These are phyloP conservation scores for Forbesichthys papilliferus DNA, from an alignment of 2,113 vertebrate species.

Conservation along the genomic window DNA sequence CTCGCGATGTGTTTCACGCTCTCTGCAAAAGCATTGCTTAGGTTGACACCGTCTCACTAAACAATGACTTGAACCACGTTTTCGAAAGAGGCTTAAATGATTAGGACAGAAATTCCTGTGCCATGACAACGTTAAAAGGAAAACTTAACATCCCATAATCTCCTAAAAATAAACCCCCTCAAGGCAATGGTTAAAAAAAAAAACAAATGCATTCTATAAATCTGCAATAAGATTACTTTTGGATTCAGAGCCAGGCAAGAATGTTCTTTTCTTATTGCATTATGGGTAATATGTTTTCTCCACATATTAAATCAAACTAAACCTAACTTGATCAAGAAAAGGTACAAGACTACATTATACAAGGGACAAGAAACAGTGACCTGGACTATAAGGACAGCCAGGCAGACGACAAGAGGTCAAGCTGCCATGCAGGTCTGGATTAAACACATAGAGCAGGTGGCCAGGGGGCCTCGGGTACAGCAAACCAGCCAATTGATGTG, in stretches of 20 bases:
- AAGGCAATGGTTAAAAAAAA: constrained; percentile 11
- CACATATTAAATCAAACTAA: constrained; percentile 24
- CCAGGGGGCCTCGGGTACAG: no score
- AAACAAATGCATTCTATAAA: constrained; percentile 4
- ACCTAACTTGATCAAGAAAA: constrained; percentile 20
- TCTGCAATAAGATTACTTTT: constrained; percentile 8
- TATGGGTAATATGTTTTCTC: constrained; percentile 3
- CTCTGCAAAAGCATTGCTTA: constrained; percentile 42
- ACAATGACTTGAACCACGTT: constrained; percentile 49
- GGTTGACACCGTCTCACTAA: constrained; percentile 24
- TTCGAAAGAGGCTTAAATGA: constrained; percentile 32
- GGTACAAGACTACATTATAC: constrained; percentile 35
- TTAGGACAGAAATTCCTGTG: constrained; percentile 26
- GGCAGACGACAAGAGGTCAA: constrained; percentile 67
- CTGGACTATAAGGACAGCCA: constrained; percentile 60
- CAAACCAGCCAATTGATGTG: no score
- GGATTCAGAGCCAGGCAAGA: constrained; percentile 12
- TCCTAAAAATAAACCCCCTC: constrained; percentile 24
- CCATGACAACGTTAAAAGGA: constrained; percentile 26
- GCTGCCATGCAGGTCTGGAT: no score
- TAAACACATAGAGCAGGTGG: no score
- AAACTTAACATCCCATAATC: constrained; percentile 21
- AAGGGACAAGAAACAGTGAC: constrained; percentile 34
- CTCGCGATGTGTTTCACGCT: constrained; percentile 53
- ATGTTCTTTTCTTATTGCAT: constrained; percentile 13